Evolutionary conservation across 2,797 vertebrate genomes (phyloP).

Genomic region (Linurgus olivaceus): DNA sequence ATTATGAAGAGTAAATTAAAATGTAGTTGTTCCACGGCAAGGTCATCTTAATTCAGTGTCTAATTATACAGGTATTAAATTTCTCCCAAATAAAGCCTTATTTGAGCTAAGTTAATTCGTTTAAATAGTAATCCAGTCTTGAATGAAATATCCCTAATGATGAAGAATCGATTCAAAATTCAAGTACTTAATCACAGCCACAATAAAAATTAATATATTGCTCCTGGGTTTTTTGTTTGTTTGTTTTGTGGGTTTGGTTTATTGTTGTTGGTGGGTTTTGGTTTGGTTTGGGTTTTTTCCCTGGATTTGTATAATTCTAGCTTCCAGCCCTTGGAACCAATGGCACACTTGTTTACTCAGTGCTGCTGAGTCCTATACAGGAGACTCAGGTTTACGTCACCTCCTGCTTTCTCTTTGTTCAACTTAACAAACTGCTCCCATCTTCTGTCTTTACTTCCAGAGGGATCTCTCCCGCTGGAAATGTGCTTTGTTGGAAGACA

Average conservation of each 20-base stretch:
- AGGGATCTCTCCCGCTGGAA: neutral
- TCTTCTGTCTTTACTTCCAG: neutral
- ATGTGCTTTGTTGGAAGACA: neutral
- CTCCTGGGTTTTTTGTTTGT: neutral
- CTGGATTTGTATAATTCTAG: neutral
- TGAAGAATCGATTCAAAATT: neutral
- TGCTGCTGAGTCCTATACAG: neutral
- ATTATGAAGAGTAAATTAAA: conserved; percentile 48
- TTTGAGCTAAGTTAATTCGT: neutral
- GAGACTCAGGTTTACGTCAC: neutral
- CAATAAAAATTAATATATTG: neutral
- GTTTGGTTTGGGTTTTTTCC: rapidly evolving
- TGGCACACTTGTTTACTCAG: neutral
- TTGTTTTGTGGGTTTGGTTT: neutral
- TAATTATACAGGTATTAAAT: neutral
- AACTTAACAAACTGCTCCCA: neutral
- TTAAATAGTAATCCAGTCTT: conserved; percentile 1
- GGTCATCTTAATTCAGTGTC: neutral
- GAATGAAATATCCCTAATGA: neutral
- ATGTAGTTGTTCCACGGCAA: neutral
- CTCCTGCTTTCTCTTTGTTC: neutral
- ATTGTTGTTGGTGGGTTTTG: neutral
- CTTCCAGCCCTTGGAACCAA: neutral
- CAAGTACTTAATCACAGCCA: neutral
- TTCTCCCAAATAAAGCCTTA: conserved; percentile 1